Base-by-base conservation (phyloP, 23 tunicate genomes). In the Halocynthia roretzi region DNA sequence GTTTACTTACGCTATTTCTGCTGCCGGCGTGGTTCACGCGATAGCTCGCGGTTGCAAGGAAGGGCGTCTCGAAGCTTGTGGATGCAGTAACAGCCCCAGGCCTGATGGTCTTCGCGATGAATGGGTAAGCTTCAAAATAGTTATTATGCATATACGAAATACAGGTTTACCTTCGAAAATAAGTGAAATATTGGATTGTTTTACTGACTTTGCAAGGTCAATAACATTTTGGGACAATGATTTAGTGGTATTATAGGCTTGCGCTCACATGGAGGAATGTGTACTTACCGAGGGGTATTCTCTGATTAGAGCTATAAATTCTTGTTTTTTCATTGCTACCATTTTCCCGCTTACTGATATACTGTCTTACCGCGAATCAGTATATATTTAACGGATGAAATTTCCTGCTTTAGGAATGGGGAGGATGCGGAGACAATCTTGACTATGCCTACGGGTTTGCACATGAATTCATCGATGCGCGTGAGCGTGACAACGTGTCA, bases 371-470 rank as follows among this genome's bases (percentile, higher is more conserved):
- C 44, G 44, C 44, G 44, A 31, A 31, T 31, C 44, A 31, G 44
- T 31, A 0, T 31, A 31, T 31, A 31, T 4, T 31, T 31, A 31
- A 31, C 44, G 44, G 44, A 31, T 31, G 44, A 31, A 1, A 31
- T 31, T 31, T 31, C 1, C 44, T 31, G 4, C 44, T 81, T 50
- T 62, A 92, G 98, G 51, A 72, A 11, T 96, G 99, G 99, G 93
- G 91, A 22, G 95, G 93, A 21, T 94, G 99, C 60, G 99, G 99
- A 7, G 99, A 94, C 68, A 80, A 94, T 72, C 90, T 85, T n/a
- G 84, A 81, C 6, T 96, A 86, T 84, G 99, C 94, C 8, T 85
- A 86, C 82, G 92, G 92, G 15, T 96, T 96, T 53, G 99, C 99
- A 10, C 81, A 87, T 6, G 96, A 96, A 72, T 96, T 96, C 72